Evolutionary conservation across 1,140 invertebrate species (phyloP).

Genomic region (Pseudomyrmex dendroicus): DNA sequence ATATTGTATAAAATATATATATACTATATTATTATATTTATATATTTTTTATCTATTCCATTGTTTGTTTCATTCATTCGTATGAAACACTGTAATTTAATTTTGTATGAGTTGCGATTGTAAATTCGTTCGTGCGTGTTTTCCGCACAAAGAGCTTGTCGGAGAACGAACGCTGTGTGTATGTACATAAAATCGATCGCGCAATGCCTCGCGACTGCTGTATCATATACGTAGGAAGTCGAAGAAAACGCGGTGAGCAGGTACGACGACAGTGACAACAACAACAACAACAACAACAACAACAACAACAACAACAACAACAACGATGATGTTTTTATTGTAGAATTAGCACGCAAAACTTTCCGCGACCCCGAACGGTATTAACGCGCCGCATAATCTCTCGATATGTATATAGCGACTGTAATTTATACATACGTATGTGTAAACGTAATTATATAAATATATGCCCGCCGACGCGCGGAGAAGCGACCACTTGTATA

Average conservation of each 20-base stretch:
- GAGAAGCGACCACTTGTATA: slow-evolving; percentile 75
- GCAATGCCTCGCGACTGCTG: slow-evolving; percentile 41
- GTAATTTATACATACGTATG: slow-evolving; percentile 80
- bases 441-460: slow-evolving; percentile 67
- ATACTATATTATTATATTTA: too few species aligned
- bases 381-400: slow-evolving; percentile 70
- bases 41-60: too few species aligned
- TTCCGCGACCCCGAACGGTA: slow-evolving; percentile 60
- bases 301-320: slow-evolving; percentile 30
- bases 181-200: slow-evolving; percentile 60
- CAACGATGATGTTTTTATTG: slow-evolving; percentile 55
- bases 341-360: slow-evolving; percentile 63
- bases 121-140: slow-evolving; percentile 1
- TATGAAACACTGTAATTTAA: not conserved
- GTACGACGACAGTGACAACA: slow-evolving; percentile 60
- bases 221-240: slow-evolving; percentile 42
- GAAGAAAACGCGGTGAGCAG: slow-evolving; percentile 58
- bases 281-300: too few species aligned
- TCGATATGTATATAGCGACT: slow-evolving; percentile 80
- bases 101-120: not conserved
- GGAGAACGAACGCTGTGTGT: slow-evolving; percentile 19
- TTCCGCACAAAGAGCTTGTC: not conserved
- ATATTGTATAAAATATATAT: not conserved
- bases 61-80: too few species aligned
- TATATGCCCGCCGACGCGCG: slow-evolving; percentile 49